These are phyloP conservation scores for Tetanocera ferruginea DNA, from an alignment of 2,888 invertebrate species.

Conservation along the genomic window DNA sequence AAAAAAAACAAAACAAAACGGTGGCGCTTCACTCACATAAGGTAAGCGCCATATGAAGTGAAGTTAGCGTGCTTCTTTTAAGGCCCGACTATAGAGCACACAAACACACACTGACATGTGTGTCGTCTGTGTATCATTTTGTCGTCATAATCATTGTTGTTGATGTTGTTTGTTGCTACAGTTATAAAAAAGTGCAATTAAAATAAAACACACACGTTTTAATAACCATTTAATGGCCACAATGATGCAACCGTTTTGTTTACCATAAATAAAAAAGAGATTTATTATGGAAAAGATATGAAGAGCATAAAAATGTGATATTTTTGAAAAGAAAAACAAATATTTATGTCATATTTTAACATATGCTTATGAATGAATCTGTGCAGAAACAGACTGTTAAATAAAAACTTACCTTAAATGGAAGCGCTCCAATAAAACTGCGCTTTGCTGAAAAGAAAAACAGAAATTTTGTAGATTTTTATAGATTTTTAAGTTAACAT, in stretches of 20 bases:
- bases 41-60: not conserved
- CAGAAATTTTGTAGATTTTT: not conserved
- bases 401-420: not conserved
- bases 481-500: too few species aligned
- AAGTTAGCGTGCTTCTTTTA: not conserved
- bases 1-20: not conserved
- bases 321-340: not conserved
- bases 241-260: conserved; percentile 59
- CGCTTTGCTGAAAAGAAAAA: conserved; percentile 7
- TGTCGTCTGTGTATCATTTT: conserved; percentile 47
- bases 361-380: not conserved
- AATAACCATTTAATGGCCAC: conserved; percentile 61
- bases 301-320: not conserved
- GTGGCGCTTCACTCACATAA: not conserved
- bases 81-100: too few species aligned
- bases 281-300: not conserved
- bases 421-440: conserved; percentile 13
- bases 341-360: not conserved
- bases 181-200: conserved; percentile 59
- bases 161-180: conserved; percentile 45
- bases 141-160: conserved; percentile 17
- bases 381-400: not conserved
- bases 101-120: too few species aligned
- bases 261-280: conserved; percentile 48
- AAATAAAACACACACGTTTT: conserved; percentile 58